Evolutionary conservation across 2,797 vertebrate genomes (phyloP), one percentile per base, ranked within the genome.

Genomic region (Gouania willdenowi): DNA sequence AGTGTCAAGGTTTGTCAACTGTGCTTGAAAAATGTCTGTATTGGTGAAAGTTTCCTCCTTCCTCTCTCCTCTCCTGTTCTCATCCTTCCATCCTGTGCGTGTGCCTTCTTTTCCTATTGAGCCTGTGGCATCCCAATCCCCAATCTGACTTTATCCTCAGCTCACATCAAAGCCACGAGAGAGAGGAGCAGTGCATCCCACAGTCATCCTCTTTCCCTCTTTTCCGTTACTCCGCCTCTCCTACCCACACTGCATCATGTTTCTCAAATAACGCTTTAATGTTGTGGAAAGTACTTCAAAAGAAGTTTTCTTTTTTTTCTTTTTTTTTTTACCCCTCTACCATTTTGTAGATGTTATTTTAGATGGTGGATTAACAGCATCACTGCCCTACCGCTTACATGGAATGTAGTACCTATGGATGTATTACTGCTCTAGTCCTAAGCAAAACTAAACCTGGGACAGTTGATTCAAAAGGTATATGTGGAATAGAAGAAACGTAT

Each of bases 121-220:
- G 75, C 78, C 76, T 45, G 57, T 69, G 77, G 83, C 72, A 73
- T 76, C 75, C 76, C 54, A 32, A 56, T 80, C 75, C 67, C 65
- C 66, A 63, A 75, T 82, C 76, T 75, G 71, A 79, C 69, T 83
- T 78, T 77, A 82, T 77, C 74, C 77, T 72, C 63, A 66, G 60
- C 71, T 71, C 65, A 79, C 77, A 80, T 80, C 72, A 82, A 78
- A 80, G 77, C 54, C 50, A 45, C 39, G 34, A 36, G 65, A 66
- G 74, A 65, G 54, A 38, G 36, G 44, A 66, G 72, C 68, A 55
- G 63, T 65, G 60, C 69, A 72, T 75, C 66, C 48, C 60, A n/a
- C n/a, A 66, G 68, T 76, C 77, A 66, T 75, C 70, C 73, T 68
- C 60, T 49, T 48, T 53, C 46, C 31, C 38, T 39, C 57, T 36